These are phyloP conservation scores for Drosophila kambysellisi DNA, from an alignment of 2,888 invertebrate genomes.

Conservation along the genomic window DNA sequence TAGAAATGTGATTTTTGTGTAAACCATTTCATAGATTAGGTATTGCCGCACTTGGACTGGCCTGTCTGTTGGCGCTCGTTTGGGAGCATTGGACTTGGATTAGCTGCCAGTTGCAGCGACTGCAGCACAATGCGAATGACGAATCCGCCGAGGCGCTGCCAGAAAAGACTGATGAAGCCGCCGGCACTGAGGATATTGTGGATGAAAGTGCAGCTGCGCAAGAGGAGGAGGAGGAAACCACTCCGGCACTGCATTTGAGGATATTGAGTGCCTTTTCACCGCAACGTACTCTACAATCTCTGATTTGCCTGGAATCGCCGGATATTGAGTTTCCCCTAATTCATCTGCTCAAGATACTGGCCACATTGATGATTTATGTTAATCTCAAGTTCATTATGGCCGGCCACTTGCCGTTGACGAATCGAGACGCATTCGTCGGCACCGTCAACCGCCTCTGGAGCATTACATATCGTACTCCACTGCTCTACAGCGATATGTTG, in stretches of 20 bases:
- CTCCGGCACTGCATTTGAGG: constrained; percentile 43
- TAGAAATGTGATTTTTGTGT: not conserved
- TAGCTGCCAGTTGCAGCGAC: constrained; percentile 21
- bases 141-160: not conserved
- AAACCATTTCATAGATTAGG: constrained; percentile 31
- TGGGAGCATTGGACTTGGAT: constrained; percentile 59
- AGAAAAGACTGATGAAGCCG: constrained; percentile 5
- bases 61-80: constrained; percentile 40
- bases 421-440: constrained; percentile 86
- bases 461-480: constrained; percentile 87
- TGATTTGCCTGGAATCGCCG: constrained; percentile 86
- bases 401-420: constrained; percentile 88
- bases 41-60: constrained; percentile 25
- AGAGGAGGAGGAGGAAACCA: not conserved
- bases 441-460: constrained; percentile 86
- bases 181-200: constrained; percentile 18
- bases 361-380: constrained; percentile 88
- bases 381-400: constrained; percentile 89
- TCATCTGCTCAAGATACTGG: constrained; percentile 89
- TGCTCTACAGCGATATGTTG: constrained; percentile 89
- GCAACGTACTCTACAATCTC: constrained; percentile 87
- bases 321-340: constrained; percentile 88
- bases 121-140: not conserved
- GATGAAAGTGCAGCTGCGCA: not conserved
- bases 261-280: constrained; percentile 88